A percentile compares a stretch with the other conserved stretches of the same genome.
These are phyloP conservation scores for Hippopotamus amphibius DNA, from an alignment of 2,113 vertebrate genomes.

Conservation along the genomic window DNA sequence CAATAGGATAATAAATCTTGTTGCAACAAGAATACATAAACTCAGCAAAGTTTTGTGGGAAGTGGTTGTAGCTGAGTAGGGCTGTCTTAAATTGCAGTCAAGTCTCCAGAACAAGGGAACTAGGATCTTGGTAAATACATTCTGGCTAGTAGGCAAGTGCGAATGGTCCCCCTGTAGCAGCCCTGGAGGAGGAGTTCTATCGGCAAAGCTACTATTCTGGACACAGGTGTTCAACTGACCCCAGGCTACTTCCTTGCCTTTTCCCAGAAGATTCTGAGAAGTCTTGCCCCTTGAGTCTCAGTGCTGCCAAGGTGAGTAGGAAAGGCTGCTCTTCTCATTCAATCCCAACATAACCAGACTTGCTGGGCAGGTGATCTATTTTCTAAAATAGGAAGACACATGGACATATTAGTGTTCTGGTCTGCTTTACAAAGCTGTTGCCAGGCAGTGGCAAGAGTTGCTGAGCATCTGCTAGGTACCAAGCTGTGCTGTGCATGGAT, in stretches of 20 bases:
- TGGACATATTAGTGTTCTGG: background rate
- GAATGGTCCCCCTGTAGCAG: background rate
- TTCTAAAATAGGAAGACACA: background rate
- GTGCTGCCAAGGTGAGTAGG: slow-evolving; percentile 39
- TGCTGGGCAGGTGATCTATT: background rate
- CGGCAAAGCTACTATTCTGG: background rate
- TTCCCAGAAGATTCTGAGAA: slow-evolving; percentile 57
- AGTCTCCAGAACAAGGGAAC: background rate
- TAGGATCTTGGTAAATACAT: background rate
- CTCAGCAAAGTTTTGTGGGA: background rate
- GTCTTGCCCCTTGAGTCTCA: slow-evolving; percentile 23
- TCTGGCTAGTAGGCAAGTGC: background rate
- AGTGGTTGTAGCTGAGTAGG: background rate
- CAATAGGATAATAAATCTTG: background rate
- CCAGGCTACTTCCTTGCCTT: background rate
- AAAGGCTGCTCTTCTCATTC: background rate
- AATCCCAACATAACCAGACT: background rate
- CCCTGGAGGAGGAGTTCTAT: background rate
- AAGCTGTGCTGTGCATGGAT: background rate
- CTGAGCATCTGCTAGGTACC: background rate
- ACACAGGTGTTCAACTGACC: background rate
- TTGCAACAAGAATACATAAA: slow-evolving; percentile 38
- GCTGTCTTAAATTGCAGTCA: background rate
- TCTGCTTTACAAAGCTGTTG: background rate
- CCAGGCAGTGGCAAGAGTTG: background rate